A percentile compares a stretch with the other conserved stretches of the same genome.
These are phyloP conservation scores for Enteromius thamalakanensis DNA, from an alignment of 2,797 vertebrate species.

Conservation along the genomic window DNA sequence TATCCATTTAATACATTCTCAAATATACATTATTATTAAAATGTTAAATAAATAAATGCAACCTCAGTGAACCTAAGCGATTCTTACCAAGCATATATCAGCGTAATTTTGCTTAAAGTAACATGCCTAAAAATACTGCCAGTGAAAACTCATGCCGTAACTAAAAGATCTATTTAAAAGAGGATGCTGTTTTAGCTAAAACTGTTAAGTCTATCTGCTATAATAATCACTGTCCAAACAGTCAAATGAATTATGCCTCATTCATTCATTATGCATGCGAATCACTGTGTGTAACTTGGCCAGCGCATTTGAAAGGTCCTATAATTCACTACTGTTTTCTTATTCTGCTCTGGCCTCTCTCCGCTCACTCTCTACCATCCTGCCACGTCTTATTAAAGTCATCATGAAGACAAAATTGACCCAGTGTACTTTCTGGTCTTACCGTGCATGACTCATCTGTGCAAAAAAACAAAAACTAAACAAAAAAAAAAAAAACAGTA, in stretches of 20 bases:
- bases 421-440: background rate
- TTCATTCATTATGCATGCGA: conserved; percentile 57
- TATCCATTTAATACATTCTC: background rate
- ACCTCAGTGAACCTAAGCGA: background rate
- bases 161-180: conserved; percentile 37
- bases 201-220: conserved; percentile 52
- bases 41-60: background rate
- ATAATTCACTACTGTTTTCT: conserved; percentile 60
- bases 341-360: conserved; percentile 50
- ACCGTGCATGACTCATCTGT: background rate
- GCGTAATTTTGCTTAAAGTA: background rate
- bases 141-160: background rate
- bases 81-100: background rate
- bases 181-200: conserved; percentile 27
- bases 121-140: background rate
- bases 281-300: conserved; percentile 60
- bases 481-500: background rate
- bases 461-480: background rate
- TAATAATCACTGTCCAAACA: conserved; percentile 60
- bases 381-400: conserved; percentile 47
- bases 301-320: conserved; percentile 49
- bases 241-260: conserved; percentile 54
- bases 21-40: background rate
- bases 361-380: conserved; percentile 20
- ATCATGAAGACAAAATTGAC: conserved; percentile 10